Base-by-base conservation (phyloP, 2,888 invertebrate genomes). In the Tetragonula carbonaria region DNA sequence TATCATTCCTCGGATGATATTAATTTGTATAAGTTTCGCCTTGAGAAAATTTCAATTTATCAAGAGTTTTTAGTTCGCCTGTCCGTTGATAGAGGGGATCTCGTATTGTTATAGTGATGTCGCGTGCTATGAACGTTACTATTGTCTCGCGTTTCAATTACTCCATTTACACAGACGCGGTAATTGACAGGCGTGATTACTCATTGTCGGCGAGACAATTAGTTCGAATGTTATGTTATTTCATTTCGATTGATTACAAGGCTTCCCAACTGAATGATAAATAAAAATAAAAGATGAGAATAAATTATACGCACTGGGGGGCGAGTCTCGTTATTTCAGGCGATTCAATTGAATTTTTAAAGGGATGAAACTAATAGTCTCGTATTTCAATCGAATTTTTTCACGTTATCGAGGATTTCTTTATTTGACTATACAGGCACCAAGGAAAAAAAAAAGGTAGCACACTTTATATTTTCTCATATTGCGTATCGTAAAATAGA, bases 101-200 rank as follows among this genome's bases (percentile, higher is more conserved):
- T 14, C 1, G 18, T 13, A 23, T 28, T 28, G 28, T 18, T 13
- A 51, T 21, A 21, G 5, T 4, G 21, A 2, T 8, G 14, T 70
- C 6, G 57, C 14, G n/a, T 33, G 21, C 21, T 33, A 55, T 21
- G 21, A 28, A 33, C 3, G 28, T 55, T 53, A 70, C 28, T 68
- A 55, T 53, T 33, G 55, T 33, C 28, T 18, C 21, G 68, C 23
- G 68, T 13, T 28, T 18, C 18, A 28, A 62, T 62, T 28, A 62
- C 18, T 62, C 18, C 62, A 62, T 28, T 62, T 23, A 18, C 28
- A 8, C 62, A 18, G 33, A 53, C 8, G 21, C 6, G 21, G 33
- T 62, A 62, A 62, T 62, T 62, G 62, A 62, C 62, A 62, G 62
- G 4, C 57, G 14, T 59, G 23, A 59, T 59, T 59, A n/a, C n/a